Conservation (phyloP, 2,797 vertebrate species). For the Gallinago stenura region DNA sequence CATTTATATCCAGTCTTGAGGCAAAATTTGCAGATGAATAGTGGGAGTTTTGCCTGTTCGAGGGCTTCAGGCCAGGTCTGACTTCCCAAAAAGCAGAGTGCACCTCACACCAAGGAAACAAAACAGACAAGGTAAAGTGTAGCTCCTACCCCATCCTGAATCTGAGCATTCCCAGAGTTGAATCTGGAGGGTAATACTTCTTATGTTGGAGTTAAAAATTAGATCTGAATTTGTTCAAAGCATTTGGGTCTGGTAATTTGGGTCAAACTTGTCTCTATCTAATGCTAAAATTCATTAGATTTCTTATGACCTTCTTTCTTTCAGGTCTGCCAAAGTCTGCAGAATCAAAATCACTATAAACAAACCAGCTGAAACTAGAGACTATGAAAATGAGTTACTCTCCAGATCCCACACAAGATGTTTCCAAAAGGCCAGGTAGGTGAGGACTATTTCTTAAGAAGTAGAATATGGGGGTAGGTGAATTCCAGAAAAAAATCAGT, state of each 20-base stretch:
- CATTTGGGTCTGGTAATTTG: background rate
- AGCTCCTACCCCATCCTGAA: background rate
- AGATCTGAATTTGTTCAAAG: background rate
- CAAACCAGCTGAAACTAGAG: slow-evolving; percentile 32
- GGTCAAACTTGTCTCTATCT: background rate
- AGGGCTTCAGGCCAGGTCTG: background rate
- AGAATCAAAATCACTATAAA: slow-evolving; percentile 27
- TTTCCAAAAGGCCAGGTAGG: background rate
- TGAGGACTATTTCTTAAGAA: slow-evolving; percentile 24
- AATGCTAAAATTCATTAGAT: background rate
- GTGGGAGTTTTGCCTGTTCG: background rate
- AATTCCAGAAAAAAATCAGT: background rate
- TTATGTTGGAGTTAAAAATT: background rate
- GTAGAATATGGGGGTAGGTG: background rate
- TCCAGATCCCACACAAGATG: background rate
- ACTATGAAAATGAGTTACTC: background rate
- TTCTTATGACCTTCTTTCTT: background rate
- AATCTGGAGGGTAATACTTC: background rate
- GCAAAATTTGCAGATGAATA: background rate
- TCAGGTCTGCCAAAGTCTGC: slow-evolving; percentile 9
- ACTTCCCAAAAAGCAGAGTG: background rate
- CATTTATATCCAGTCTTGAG: background rate
- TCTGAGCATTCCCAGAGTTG: background rate
- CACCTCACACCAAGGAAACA: background rate
- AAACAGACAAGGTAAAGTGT: background rate